Conservation (phyloP, 2,113 vertebrate genomes). For the Microcebus jonahi region DNA sequence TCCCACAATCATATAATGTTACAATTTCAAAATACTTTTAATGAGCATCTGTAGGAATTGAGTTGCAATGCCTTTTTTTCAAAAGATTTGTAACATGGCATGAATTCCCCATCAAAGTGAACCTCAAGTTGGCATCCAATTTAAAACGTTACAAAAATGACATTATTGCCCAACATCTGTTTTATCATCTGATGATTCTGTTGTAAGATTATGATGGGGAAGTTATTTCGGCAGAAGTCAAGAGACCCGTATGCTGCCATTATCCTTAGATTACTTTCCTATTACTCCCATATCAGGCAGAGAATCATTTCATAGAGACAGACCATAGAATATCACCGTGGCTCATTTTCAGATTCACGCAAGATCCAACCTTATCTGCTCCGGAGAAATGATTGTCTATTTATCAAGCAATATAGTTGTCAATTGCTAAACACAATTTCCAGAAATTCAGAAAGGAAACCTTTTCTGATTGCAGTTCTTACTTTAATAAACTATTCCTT, state of each 20-base stretch:
- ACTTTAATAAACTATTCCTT: slow-evolving; percentile 47
- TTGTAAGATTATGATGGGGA: slow-evolving; percentile 57
- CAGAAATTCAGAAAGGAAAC: slow-evolving; percentile 18
- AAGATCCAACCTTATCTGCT: neutral
- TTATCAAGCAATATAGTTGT: neutral
- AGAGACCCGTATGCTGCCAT: slow-evolving; percentile 31
- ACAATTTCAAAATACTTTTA: slow-evolving; percentile 75
- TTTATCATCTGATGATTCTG: slow-evolving; percentile 69
- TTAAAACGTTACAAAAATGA: slow-evolving; percentile 63
- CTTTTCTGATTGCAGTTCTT: slow-evolving; percentile 36
- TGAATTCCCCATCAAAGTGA: slow-evolving; percentile 56
- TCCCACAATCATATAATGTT: slow-evolving; percentile 59
- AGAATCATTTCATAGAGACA: neutral
- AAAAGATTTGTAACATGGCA: slow-evolving; percentile 66
- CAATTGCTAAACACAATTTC: slow-evolving; percentile 7
- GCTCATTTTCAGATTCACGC: neutral
- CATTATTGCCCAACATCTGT: slow-evolving; percentile 70
- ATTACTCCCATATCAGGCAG: neutral
- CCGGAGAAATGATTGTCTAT: neutral
- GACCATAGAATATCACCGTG: neutral
- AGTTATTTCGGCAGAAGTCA: slow-evolving; percentile 68
- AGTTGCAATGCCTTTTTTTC: slow-evolving; percentile 65
- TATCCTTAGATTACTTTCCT: slow-evolving; percentile 35
- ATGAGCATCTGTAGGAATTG: slow-evolving; percentile 71
- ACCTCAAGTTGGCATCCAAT: slow-evolving; percentile 61